phyloP scores from a whole-genome alignment of 2,888 invertebrate genomes.

The Ophion ellenae region DNA sequence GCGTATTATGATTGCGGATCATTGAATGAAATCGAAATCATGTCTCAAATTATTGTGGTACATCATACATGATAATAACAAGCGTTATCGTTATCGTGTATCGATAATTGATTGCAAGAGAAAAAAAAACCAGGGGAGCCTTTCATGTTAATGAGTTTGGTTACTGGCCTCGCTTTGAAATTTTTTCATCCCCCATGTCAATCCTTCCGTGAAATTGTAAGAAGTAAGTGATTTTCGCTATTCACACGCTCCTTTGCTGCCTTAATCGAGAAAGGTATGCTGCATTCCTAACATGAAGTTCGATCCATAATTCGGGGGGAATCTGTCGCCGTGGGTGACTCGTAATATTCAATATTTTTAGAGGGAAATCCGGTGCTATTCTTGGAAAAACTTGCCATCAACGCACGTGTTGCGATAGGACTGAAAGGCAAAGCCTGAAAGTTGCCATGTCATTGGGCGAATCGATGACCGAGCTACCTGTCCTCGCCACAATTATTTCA shows the following conservation, averaged over 20 bases:
- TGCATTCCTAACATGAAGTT: not conserved
- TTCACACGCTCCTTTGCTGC: not conserved
- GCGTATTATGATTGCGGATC: no score
- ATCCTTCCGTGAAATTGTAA: not conserved
- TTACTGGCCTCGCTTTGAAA: no score
- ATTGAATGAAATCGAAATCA: no score
- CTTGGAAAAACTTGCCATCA: not conserved
- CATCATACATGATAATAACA: no score
- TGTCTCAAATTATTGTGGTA: no score
- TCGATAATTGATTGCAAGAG: no score
- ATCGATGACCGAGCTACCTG: slow-evolving; percentile 50
- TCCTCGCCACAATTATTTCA: slow-evolving; percentile 74
- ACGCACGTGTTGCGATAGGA: not conserved
- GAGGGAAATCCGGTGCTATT: not conserved
- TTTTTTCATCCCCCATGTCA: no score
- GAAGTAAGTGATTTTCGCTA: not conserved
- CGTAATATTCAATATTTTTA: not conserved
- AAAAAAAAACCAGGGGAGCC: no score
- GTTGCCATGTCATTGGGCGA: slow-evolving; percentile 5
- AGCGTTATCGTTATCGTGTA: no score
- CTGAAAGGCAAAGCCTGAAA: not conserved
- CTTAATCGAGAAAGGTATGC: not conserved
- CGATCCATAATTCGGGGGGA: not conserved
- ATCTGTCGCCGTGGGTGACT: not conserved
- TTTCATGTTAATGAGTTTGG: no score